These are phyloP conservation scores for Hestina assimilis DNA, from an alignment of 1,140 invertebrate species.

Conservation along the genomic window DNA sequence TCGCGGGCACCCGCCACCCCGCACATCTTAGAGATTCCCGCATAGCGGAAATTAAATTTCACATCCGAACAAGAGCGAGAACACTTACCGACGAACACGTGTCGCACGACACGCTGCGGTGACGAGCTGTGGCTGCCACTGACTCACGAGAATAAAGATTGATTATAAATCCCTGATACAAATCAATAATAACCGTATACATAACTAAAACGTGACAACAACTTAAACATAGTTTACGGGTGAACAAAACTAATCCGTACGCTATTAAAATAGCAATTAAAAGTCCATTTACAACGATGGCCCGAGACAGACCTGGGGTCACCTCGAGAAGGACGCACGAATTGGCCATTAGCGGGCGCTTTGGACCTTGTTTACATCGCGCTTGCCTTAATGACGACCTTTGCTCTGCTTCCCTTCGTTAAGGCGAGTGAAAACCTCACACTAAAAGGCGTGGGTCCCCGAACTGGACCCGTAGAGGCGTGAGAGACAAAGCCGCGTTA, in stretches of 20 bases:
- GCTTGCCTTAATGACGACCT: conserved; percentile 79
- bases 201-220: neutral
- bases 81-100: conserved; percentile 60
- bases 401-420: conserved; percentile 79
- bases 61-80: conserved; percentile 72
- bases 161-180: conserved; percentile 28
- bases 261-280: conserved; percentile 77
- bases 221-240: conserved; percentile 16
- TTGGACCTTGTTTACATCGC: conserved; percentile 77
- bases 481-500: conserved; percentile 51
- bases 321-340: conserved; percentile 70
- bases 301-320: conserved; percentile 71
- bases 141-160: conserved; percentile 31
- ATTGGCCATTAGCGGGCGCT: conserved; percentile 77
- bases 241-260: conserved; percentile 68
- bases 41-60: conserved; percentile 77
- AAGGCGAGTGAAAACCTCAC: conserved; percentile 76
- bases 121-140: conserved; percentile 30
- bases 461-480: conserved; percentile 59
- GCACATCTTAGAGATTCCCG: conserved; percentile 61
- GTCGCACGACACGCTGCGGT: conserved; percentile 52
- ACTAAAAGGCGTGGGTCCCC: conserved; percentile 72
- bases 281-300: conserved; percentile 68
- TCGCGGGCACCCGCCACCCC: conserved; percentile 47
- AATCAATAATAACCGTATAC: neutral